Percentiles rank a stretch among this genome's conserved stretches.
phyloP scores from a whole-genome alignment of 2,888 invertebrate genomes.

The Mylabris sibirica region DNA sequence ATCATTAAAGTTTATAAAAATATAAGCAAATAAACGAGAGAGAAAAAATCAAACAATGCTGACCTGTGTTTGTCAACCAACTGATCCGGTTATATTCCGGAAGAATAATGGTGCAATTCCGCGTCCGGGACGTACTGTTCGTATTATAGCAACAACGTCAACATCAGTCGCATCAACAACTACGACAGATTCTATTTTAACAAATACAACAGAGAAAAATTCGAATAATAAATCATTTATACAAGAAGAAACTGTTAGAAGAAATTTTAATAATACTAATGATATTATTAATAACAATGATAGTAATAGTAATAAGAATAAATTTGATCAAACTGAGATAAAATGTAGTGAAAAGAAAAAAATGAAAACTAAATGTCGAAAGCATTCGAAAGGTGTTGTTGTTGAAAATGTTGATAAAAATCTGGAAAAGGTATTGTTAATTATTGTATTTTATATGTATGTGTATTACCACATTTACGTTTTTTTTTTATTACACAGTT shows the following conservation, averaged over 20 bases:
- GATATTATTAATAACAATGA: neutral
- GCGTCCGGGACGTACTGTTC: slow-evolving; percentile 50
- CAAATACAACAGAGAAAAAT: slow-evolving; percentile 46
- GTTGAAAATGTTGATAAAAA: slow-evolving; percentile 28
- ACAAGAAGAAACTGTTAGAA: slow-evolving; percentile 18
- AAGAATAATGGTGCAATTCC: slow-evolving; percentile 54
- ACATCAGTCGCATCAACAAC: no score
- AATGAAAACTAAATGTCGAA: slow-evolving; percentile 25
- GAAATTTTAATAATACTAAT: neutral
- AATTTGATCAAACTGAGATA: slow-evolving; percentile 13
- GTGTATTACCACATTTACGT: neutral
- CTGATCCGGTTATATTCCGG: slow-evolving; percentile 67
- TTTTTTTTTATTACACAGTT: neutral
- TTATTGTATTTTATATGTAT: neutral
- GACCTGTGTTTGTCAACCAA: slow-evolving; percentile 74
- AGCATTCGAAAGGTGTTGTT: slow-evolving; percentile 24
- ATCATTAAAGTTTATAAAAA: neutral
- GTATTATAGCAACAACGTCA: slow-evolving; percentile 43
- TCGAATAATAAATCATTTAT: slow-evolving; percentile 13
- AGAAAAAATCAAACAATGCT: slow-evolving; percentile 64
- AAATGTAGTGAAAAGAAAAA: slow-evolving; percentile 11
- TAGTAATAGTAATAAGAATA: neutral
- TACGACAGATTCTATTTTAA: slow-evolving; percentile 45
- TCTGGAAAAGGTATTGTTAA: slow-evolving; percentile 37
- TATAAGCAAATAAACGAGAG: neutral